Base-by-base conservation (phyloP, 2,113 vertebrate species). In the Urocolius indicus region DNA sequence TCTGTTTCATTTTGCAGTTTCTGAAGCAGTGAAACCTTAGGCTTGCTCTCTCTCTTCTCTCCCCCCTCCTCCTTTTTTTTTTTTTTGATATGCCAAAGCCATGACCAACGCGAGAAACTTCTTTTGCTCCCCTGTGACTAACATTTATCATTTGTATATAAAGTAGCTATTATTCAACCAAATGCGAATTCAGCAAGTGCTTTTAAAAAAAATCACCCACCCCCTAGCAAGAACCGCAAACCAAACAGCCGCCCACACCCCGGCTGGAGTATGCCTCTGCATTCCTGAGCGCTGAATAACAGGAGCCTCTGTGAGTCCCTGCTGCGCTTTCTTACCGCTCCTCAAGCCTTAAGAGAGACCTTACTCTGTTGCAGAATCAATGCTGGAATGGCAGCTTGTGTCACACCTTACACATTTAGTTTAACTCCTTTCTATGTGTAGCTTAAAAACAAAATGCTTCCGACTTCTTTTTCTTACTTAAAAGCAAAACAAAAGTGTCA, bases 211-310 rank as follows among this genome's bases (percentile, higher is more conserved):
- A 97, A 96, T 94, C 96, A 96, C 89, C 95, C 96, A 96, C 96
- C 97, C 98, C 96, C 96, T 76, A 92, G 96, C 91, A 71, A 96
- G 93, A 97, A 97, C 98, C 98, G 93, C 98, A 98, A 98, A 98
- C 92, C 97, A 98, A 98, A 98, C 98, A 96, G 93, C 95, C 95
- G 91, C 98, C 98, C 98, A 98, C 98, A 88, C 95, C 96, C 97
- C 93, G 94, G 95, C 96, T 91, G 94, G 90, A 97, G 98, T 97
- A 84, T 29, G 67, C 79, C 89, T 91, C 89, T 10, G 95, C 98
- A 98, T 98, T 98, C 98, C 97, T 96, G 63, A 91, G 91, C 89
- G 91, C 96, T 98, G 97, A 98, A 97, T 92, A 98, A 97, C 71
- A 67, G 73, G 11, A 54, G 74, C 9, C 61, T 45, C 95, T 94